These are phyloP conservation scores for Neotoxoptera formosana DNA, from an alignment of 1,140 invertebrate genomes.

Conservation along the genomic window DNA sequence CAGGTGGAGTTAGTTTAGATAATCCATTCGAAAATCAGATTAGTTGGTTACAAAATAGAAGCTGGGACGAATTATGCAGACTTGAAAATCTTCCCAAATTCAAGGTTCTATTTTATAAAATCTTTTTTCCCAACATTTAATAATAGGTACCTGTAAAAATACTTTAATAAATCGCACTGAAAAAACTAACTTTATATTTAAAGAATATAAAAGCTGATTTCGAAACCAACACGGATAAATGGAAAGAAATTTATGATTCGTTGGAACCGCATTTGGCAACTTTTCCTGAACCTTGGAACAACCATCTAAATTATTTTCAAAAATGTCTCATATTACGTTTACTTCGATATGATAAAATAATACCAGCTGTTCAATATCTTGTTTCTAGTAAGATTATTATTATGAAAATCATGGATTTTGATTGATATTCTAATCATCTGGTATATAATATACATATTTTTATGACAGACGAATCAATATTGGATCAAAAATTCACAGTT, in stretches of 20 bases:
- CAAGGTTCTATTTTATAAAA: conserved; percentile 62
- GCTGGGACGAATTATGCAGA: conserved; percentile 86
- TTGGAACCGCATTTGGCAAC: conserved; percentile 72
- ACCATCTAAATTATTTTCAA: conserved; percentile 74
- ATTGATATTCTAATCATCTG: background rate
- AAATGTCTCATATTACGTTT: conserved; percentile 81
- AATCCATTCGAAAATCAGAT: conserved; percentile 78
- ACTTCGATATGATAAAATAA: conserved; percentile 86
- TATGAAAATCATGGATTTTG: background rate
- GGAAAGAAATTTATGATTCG: conserved; percentile 80
- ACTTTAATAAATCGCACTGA: background rate
- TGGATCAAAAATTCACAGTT: conserved; percentile 85
- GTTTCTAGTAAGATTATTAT: conserved; percentile 70
- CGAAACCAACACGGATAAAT: conserved; percentile 67
- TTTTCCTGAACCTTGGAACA: conserved; percentile 75
- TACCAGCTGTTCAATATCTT: conserved; percentile 81
- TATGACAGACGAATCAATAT: conserved; percentile 67
- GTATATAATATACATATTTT: background rate
- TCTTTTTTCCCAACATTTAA: background rate
- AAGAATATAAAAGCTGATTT: conserved; percentile 72
- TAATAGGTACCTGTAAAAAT: background rate
- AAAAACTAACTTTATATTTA: background rate
- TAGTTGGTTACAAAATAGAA: conserved; percentile 76
- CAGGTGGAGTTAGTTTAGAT: conserved; percentile 84
- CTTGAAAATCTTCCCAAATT: conserved; percentile 70